A percentile compares a stretch with the other conserved stretches of the same genome.
These are phyloP conservation scores for Planiliza haematocheilus DNA, from an alignment of 2,113 vertebrate genomes.

Conservation along the genomic window DNA sequence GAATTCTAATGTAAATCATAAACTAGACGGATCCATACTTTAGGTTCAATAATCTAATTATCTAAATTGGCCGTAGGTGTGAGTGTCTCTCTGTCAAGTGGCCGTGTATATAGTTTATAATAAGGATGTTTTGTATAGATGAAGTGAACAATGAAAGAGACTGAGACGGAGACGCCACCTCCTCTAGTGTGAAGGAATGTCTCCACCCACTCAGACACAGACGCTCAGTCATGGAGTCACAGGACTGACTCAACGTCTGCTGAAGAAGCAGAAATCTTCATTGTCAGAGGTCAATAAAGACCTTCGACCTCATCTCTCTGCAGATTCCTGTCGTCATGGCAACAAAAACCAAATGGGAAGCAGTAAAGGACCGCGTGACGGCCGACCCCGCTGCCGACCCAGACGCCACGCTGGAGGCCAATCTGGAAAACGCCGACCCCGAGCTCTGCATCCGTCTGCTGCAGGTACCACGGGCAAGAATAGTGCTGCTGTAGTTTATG, in stretches of 20 bases:
- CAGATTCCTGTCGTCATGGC: slow-evolving; percentile 55
- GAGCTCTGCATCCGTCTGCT: slow-evolving; percentile 91
- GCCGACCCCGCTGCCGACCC: slow-evolving; percentile 72
- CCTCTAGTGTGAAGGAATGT: too few relatives aligned
- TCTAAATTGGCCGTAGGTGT: too few relatives aligned
- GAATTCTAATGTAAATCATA: too few relatives aligned
- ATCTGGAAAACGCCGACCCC: slow-evolving; percentile 89
- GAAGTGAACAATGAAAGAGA: too few relatives aligned
- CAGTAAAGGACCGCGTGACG: slow-evolving; percentile 83
- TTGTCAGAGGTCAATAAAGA: background rate
- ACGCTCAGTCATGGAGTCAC: background rate
- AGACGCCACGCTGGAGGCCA: slow-evolving; percentile 85
- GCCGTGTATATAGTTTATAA: too few relatives aligned
- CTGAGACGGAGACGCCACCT: too few relatives aligned
- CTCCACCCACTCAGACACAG: background rate
- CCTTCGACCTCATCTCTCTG: background rate
- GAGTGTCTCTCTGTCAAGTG: too few relatives aligned
- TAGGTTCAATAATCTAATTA: too few relatives aligned
- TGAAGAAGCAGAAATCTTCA: too few relatives aligned
- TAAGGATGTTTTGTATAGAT: too few relatives aligned
- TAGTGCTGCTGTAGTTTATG: too few relatives aligned
- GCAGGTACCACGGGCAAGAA: slow-evolving; percentile 75
- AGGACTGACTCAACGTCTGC: background rate
- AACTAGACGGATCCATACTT: too few relatives aligned
- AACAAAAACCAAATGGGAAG: slow-evolving; percentile 86